Evolutionary conservation across 1,140 invertebrate species (phyloP).

Genomic region (Chironomus striatipennis): DNA sequence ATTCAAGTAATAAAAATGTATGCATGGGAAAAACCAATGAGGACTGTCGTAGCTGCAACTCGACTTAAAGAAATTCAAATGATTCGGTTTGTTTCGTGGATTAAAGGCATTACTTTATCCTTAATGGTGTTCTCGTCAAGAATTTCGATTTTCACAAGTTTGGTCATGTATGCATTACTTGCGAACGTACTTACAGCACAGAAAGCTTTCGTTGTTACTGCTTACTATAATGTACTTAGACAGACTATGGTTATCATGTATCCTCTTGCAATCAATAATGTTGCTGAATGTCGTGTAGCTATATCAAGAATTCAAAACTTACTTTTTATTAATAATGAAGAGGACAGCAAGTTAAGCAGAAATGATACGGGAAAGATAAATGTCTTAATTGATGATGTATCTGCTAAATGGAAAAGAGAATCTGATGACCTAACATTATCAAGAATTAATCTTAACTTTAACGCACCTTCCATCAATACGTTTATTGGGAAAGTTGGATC

Average conservation of each 20-base stretch:
- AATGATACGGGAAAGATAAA: background rate
- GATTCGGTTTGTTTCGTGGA: slow-evolving; percentile 35
- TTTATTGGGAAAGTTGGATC: slow-evolving; percentile 57
- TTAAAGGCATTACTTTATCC: slow-evolving; percentile 49
- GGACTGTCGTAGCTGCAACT: slow-evolving; percentile 51
- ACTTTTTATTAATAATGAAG: slow-evolving; percentile 40
- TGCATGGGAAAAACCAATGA: slow-evolving; percentile 71
- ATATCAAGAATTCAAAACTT: slow-evolving; percentile 43
- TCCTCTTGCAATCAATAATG: slow-evolving; percentile 9
- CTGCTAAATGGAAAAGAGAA: slow-evolving; percentile 25
- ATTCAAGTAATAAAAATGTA: slow-evolving; percentile 82
- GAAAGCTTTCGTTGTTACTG: slow-evolving; percentile 46
- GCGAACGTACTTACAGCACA: slow-evolving; percentile 45
- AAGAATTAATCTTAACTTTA: slow-evolving; percentile 45
- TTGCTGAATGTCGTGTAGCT: slow-evolving; percentile 45
- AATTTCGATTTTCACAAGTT: slow-evolving; percentile 52
- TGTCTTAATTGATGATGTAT: background rate
- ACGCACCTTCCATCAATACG: slow-evolving; percentile 45
- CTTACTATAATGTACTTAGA: slow-evolving; percentile 46
- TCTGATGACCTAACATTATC: slow-evolving; percentile 28
- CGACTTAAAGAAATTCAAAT: slow-evolving; percentile 41
- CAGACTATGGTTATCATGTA: slow-evolving; percentile 44
- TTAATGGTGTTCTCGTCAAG: slow-evolving; percentile 50
- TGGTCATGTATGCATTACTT: slow-evolving; percentile 47
- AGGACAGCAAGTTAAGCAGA: slow-evolving; percentile 27